A percentile compares a stretch with the other conserved stretches of the same genome.
Conservation (phyloP, 2,888 invertebrate species). For the Acanthosepion pharaonis region DNA sequence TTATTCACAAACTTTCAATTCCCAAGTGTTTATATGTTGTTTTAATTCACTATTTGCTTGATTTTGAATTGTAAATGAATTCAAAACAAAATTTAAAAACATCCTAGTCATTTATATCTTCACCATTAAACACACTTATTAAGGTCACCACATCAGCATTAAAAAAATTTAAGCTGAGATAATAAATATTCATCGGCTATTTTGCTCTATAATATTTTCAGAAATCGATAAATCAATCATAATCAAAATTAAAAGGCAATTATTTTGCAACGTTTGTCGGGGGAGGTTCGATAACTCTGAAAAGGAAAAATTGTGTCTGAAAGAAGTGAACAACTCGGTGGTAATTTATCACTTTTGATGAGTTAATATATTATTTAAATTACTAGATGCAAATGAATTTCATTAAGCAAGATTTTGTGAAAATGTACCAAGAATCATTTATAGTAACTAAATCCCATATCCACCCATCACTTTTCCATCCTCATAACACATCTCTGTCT, state of each 20-base stretch:
- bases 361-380: neutral
- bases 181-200: neutral
- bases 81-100: neutral
- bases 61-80: neutral
- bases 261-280: neutral
- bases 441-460: too few species aligned
- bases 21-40: neutral
- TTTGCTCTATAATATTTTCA: neutral
- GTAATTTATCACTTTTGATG: constrained; percentile 33
- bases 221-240: neutral
- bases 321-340: neutral
- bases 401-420: neutral
- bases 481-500: too few species aligned
- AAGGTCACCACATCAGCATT: neutral
- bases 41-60: neutral
- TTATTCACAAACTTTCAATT: neutral
- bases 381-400: neutral
- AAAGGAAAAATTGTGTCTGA: neutral
- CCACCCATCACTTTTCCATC: too few species aligned
- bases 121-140: neutral
- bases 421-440: too few species aligned
- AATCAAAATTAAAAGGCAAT: constrained; percentile 33
- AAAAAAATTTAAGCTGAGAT: neutral
- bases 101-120: neutral
- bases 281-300: too few species aligned